phyloP scores from a whole-genome alignment of 2,888 invertebrate species.

The Trachelus troglodyta region DNA sequence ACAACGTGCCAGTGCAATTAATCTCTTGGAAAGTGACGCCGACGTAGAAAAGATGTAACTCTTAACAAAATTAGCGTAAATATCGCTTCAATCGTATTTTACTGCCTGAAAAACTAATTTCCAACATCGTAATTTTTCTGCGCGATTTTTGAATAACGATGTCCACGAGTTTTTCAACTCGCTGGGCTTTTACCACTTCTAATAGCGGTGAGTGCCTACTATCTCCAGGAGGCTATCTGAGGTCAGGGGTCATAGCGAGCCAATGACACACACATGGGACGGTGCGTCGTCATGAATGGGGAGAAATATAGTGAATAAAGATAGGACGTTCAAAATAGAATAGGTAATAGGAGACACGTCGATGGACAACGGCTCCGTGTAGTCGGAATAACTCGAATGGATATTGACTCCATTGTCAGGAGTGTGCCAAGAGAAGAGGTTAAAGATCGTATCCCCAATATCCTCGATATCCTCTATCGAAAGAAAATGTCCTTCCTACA shows the following conservation, averaged over 20 bases:
- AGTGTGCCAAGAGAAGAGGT: background rate
- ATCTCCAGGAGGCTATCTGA: slow-evolving; percentile 55
- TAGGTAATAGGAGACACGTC: background rate
- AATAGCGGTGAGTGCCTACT: slow-evolving; percentile 36
- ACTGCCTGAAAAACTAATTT: too few species aligned
- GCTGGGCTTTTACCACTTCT: slow-evolving; percentile 39
- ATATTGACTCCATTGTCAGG: background rate
- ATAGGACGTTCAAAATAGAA: slow-evolving; percentile 26
- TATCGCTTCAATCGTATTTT: too few species aligned
- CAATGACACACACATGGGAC: slow-evolving; percentile 40
- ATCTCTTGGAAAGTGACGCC: too few species aligned
- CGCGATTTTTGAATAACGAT: background rate
- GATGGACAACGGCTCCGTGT: background rate
- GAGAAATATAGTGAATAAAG: slow-evolving; percentile 38
- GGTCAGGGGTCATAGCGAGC: slow-evolving; percentile 53
- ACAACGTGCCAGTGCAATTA: too few species aligned
- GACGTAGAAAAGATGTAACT: too few species aligned
- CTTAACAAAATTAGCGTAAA: too few species aligned
- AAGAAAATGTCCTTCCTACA: background rate
- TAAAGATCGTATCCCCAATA: background rate
- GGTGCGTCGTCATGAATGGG: slow-evolving; percentile 25
- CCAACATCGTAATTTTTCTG: too few species aligned
- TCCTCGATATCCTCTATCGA: background rate
- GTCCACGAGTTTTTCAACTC: background rate
- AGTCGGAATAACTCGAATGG: background rate